A percentile compares a stretch with the other conserved stretches of the same genome.
phyloP scores from a whole-genome alignment of 2,797 vertebrate species.

The Oophaga sylvatica region DNA sequence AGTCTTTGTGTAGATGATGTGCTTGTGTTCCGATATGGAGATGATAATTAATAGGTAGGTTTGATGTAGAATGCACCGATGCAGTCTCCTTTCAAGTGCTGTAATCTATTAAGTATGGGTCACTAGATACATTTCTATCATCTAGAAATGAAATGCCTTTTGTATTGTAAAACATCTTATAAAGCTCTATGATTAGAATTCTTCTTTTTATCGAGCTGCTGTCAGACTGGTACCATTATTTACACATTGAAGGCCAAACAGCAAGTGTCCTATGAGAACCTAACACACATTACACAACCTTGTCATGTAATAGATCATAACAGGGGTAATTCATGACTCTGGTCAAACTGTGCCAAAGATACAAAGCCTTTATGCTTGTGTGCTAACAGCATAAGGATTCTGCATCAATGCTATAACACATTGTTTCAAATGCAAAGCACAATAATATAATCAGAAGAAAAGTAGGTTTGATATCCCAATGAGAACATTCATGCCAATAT shows the following conservation, averaged over 20 bases:
- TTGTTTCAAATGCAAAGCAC: background rate
- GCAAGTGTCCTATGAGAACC: constrained; percentile 44
- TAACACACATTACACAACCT: constrained; percentile 52
- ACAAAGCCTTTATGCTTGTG: background rate
- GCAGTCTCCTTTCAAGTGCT: constrained; percentile 3
- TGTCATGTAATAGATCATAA: constrained; percentile 47
- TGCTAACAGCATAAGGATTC: background rate
- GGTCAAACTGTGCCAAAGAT: constrained; percentile 23
- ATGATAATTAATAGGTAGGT: constrained; percentile 41
- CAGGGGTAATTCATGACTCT: constrained; percentile 36
- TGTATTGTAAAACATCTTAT: constrained; percentile 48
- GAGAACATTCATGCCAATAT: background rate
- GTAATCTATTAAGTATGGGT: constrained; percentile 35
- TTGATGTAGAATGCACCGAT: constrained; percentile 37
- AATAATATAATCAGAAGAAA: background rate
- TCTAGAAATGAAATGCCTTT: constrained; percentile 39
- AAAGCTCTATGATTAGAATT: constrained; percentile 53
- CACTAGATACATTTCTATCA: constrained; percentile 52
- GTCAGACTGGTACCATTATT: constrained; percentile 55
- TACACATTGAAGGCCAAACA: constrained; percentile 60
- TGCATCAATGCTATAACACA: background rate
- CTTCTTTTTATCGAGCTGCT: constrained; percentile 55
- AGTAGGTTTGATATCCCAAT: background rate
- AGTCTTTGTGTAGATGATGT: constrained; percentile 3
- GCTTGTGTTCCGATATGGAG: background rate